Evolutionary conservation across 2,888 invertebrate species (phyloP).

Genomic region (Matsumyia berberina): DNA sequence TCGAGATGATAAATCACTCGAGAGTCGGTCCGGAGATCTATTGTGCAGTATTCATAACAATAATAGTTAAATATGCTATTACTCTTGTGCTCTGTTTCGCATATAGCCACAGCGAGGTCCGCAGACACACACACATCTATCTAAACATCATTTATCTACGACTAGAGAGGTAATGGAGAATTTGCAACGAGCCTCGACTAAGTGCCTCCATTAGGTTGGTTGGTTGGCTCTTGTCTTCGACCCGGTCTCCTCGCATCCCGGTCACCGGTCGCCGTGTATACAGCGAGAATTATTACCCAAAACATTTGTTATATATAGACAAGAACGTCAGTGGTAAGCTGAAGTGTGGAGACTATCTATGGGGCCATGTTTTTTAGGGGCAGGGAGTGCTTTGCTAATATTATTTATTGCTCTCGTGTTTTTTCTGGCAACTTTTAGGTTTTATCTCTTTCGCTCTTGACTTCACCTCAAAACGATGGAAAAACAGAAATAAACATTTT

Average conservation of each 20-base stretch:
- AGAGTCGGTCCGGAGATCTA: conserved; percentile 67
- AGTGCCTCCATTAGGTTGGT: conserved; percentile 74
- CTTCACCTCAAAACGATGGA: conserved; percentile 26
- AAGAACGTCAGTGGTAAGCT: conserved; percentile 61
- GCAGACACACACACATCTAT: conserved; percentile 35
- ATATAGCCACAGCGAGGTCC: background rate
- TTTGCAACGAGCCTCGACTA: conserved; percentile 67
- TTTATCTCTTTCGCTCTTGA: background rate
- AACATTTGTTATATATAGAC: conserved; percentile 75
- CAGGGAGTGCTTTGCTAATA: conserved; percentile 55
- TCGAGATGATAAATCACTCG: conserved; percentile 74
- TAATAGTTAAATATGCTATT: conserved; percentile 76
- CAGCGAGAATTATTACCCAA: conserved; percentile 75
- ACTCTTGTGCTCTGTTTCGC: conserved; percentile 68
- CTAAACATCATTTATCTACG: conserved; percentile 69
- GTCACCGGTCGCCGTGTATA: conserved; percentile 53
- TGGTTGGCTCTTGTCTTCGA: conserved; percentile 52
- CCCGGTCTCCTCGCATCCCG: conserved; percentile 19
- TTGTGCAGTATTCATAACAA: conserved; percentile 75
- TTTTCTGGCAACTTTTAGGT: conserved; percentile 43
- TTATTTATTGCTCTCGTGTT: conserved; percentile 72
- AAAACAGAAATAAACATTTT: conserved; percentile 44
- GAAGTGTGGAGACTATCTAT: conserved; percentile 39
- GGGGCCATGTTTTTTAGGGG: conserved; percentile 26
- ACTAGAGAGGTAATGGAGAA: conserved; percentile 67